Base-by-base conservation (phyloP, 2,888 invertebrate genomes). In the Macrosoma leucophasiata region DNA sequence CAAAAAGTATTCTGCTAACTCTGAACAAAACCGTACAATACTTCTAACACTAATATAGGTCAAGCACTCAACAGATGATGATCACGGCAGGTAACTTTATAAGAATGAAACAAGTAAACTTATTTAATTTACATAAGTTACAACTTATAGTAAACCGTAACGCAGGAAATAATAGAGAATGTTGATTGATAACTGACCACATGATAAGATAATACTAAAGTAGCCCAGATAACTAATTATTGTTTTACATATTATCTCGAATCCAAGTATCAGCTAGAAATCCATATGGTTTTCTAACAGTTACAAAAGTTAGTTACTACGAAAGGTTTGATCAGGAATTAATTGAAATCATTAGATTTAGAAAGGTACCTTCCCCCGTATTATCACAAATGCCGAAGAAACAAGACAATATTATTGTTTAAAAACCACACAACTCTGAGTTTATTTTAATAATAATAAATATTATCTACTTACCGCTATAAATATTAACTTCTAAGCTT, bases 381-480 rank as follows among this genome's bases (percentile, higher is more conserved):
- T n/a, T 21, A 13, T 18, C 15, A 17, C 18, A 27, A 13, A 17
- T 15, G 24, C 21, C 12, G 21, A 19, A 9, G 25, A 13, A 29
- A 19, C 7, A 13, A 29, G 13, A 23, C 13, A n/a, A n/a, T n/a
- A n/a, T n/a, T n/a, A n/a, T n/a, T n/a, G n/a, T n/a, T n/a, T n/a
- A n/a, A n/a, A n/a, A n/a, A n/a, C n/a, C 8, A 25, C 29, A 22
- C 36, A 31, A 10, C 21, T 13, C 17, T 29, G 19, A 25, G 17
- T 35, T 39, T 36, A 28, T 36, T 41, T 41, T 58, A 38, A 34
- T 40, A 50, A 46, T 58, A 38, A 34, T 40, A 50, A 46, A 48
- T 48, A 46, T 51, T 58, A 55, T 50, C 43, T 43, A 73, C 81
- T 76, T 76, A 82, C 81, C 73, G 64, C 63, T 72, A 58, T 65